Base-by-base conservation (phyloP, 2,888 invertebrate genomes). In the Pseudeuparius sepicola region DNA sequence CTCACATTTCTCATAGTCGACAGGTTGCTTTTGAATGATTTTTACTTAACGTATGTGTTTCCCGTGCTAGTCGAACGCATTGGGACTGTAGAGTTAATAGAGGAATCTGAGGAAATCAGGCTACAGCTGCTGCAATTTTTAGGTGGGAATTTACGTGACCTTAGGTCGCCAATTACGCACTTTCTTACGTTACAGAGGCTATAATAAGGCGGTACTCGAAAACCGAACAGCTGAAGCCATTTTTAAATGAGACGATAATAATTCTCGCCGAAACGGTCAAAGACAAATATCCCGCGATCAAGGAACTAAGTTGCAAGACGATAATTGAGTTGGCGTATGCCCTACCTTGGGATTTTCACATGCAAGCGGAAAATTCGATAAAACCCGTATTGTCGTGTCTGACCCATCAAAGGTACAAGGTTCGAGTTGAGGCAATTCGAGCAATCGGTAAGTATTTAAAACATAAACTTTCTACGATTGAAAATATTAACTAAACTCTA, bases 231-330 rank as follows among this genome's bases (percentile, higher is more conserved):
- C 58, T 84, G 9, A 65, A 68, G 35, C 69, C 77, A 1, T 86
- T 82, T 55, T 65, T 83, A n/a, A 77, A 80, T 48, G 86, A 89
- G 52, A 68, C 82, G 24, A 68, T 83, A 0, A 71, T 66, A 45
- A 82, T 92, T 51, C 60, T 90, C 15, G 65, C 70, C 16, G 78
- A 78, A 53, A 78, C 80, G 0, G 68, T 84, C 2, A 65, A 71
- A 1, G 92, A 93, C 62, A 75, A 78, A 14, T 88, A 73, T 62
- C 81, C 88, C 3, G 75, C 79, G 47, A 80, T 92, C 1, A 87
- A 86, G 58, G 74, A 80, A 48, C 31, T 47, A 2, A 79, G 82
- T 24, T 88, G 87, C 57, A 65, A 68, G 39, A 78, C 82, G 48
- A 72, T 85, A 25, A 71, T 77, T 2, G 57, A 70, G 31, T 49